Conservation (phyloP, 2,797 vertebrate genomes). For the Crocodylus rhombifer region DNA sequence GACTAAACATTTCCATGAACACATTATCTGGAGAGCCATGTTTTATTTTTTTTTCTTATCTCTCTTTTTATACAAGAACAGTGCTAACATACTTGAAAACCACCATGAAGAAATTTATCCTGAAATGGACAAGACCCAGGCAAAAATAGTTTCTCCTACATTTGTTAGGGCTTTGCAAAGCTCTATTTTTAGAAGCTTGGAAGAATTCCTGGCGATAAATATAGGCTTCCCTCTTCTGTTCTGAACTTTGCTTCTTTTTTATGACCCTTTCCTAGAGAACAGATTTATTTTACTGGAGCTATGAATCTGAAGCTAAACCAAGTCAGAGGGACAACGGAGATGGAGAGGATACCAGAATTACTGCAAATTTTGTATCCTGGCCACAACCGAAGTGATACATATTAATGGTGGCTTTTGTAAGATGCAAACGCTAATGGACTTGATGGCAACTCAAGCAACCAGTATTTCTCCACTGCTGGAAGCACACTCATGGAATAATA, state of each 20-base stretch:
- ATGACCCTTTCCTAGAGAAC: constrained; percentile 46
- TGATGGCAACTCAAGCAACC: constrained; percentile 26
- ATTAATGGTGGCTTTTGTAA: constrained; percentile 26
- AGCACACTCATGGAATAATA: constrained; percentile 6
- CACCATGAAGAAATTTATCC: constrained; percentile 62
- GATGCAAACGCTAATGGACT: constrained; percentile 34
- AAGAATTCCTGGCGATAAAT: constrained; percentile 59
- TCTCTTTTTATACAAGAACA: constrained; percentile 56
- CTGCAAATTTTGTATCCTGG: background rate
- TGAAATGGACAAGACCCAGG: constrained; percentile 71
- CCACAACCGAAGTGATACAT: background rate
- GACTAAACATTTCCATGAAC: constrained; percentile 75
- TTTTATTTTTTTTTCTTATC: constrained; percentile 24
- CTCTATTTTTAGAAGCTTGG: constrained; percentile 60
- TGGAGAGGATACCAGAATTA: constrained; percentile 33
- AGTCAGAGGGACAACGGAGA: constrained; percentile 14
- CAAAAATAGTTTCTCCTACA: constrained; percentile 58
- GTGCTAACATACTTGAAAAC: constrained; percentile 63
- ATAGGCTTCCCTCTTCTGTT: constrained; percentile 35
- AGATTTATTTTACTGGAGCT: constrained; percentile 41
- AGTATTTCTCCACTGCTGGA: constrained; percentile 42
- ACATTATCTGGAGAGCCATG: constrained; percentile 56
- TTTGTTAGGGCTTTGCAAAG: constrained; percentile 49
- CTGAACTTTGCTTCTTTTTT: constrained; percentile 45
- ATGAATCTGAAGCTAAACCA: background rate